Conservation (phyloP, 2,888 invertebrate genomes). For the Epinotia brunnichana region DNA sequence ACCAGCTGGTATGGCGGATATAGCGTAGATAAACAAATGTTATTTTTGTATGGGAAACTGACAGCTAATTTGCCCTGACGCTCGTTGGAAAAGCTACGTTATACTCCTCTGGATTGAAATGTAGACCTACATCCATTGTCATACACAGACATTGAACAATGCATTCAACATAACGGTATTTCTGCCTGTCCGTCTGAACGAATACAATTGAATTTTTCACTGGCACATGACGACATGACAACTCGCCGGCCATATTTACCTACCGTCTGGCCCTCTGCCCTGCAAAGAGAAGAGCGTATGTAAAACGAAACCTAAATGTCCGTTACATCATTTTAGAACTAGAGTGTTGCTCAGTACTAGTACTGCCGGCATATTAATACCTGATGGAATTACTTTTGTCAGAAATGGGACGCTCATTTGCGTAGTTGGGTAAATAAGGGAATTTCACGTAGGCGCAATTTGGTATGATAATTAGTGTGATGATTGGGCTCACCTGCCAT, state of each 20-base stretch:
- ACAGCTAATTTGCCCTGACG: too few species aligned
- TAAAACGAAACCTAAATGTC: not conserved
- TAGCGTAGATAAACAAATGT: too few species aligned
- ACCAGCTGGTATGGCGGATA: too few species aligned
- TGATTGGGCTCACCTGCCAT: constrained; percentile 17
- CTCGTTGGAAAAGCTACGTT: too few species aligned
- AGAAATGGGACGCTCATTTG: constrained; percentile 18
- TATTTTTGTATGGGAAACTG: too few species aligned
- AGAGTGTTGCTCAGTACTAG: not conserved
- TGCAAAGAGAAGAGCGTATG: not conserved
- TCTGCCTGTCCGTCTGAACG: constrained; percentile 8
- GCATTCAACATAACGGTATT: not conserved
- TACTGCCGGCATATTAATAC: constrained; percentile 48
- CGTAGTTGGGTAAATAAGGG: constrained; percentile 5
- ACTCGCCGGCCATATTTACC: constrained; percentile 34
- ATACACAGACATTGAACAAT: not conserved
- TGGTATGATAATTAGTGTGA: constrained; percentile 27
- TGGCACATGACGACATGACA: constrained; percentile 8
- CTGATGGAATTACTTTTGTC: constrained; percentile 54
- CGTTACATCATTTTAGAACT: not conserved
- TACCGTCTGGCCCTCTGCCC: constrained; percentile 29
- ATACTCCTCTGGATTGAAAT: too few species aligned
- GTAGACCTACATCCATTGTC: too few species aligned
- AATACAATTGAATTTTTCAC: constrained; percentile 36
- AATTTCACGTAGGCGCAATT: constrained; percentile 23